Conservation (phyloP, 2,113 vertebrate species). For the Actenoides lindsayi region DNA sequence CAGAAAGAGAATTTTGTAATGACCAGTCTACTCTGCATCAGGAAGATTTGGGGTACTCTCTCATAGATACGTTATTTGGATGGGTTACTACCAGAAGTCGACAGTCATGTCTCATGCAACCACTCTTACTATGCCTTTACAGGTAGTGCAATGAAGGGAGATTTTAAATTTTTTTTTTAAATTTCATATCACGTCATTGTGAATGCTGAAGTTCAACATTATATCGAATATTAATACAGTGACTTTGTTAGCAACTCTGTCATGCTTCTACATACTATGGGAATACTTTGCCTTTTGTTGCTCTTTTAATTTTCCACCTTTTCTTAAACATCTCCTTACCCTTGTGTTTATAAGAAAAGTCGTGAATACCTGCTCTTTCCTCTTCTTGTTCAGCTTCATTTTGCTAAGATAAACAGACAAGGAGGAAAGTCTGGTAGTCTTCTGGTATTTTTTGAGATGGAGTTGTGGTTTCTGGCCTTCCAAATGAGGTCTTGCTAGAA, state of each 20-base stretch:
- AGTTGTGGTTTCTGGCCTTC: not conserved
- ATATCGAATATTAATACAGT: not conserved
- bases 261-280: accelerated
- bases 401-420: not conserved
- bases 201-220: not conserved
- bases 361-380: not conserved
- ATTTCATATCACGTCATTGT: accelerated
- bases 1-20: not conserved
- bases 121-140: not conserved
- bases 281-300: not conserved
- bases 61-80: not conserved
- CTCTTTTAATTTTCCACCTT: not conserved
- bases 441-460: not conserved
- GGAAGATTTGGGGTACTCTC: not conserved
- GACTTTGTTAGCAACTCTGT: not conserved
- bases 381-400: not conserved
- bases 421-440: not conserved
- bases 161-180: not conserved
- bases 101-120: not conserved
- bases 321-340: not conserved
- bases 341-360: not conserved
- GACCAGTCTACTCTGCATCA: not conserved
- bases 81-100: not conserved
- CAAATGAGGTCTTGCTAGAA: not conserved
- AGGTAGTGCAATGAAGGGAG: not conserved